These are phyloP conservation scores for Palloptera scutellata DNA, from an alignment of 2,888 invertebrate genomes.

Conservation along the genomic window DNA sequence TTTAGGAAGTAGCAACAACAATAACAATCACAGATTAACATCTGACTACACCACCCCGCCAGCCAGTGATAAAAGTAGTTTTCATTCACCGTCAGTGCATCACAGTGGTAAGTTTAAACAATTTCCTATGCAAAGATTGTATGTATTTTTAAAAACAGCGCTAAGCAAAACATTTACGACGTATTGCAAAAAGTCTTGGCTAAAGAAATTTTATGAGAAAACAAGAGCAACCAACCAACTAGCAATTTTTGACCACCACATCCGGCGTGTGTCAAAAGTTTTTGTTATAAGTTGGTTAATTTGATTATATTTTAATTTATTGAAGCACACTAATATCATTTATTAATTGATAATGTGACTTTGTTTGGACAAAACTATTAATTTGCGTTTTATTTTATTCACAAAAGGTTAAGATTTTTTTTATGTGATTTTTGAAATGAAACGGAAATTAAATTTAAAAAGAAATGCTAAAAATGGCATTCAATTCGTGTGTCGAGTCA, in stretches of 20 bases:
- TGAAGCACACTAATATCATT: constrained; percentile 20
- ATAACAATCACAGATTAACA: constrained; percentile 46
- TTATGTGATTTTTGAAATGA: constrained; percentile 52
- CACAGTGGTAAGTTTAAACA: constrained; percentile 43
- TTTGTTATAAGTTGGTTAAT: constrained; percentile 4
- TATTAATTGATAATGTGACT: constrained; percentile 37
- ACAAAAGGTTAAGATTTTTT: constrained; percentile 51
- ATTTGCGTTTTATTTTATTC: constrained; percentile 39
- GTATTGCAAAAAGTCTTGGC: too few relatives aligned
- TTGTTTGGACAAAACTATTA: constrained; percentile 45
- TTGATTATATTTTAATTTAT: constrained; percentile 33
- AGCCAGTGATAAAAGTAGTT: constrained; percentile 59
- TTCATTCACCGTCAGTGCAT: constrained; percentile 52
- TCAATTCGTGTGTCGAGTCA: constrained; percentile 25
- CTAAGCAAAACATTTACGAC: not conserved
- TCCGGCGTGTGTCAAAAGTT: constrained; percentile 43
- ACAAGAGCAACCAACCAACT: not conserved
- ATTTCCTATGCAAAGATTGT: not conserved
- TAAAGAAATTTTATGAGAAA: not conserved
- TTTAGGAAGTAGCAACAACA: constrained; percentile 46
- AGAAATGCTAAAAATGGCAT: constrained; percentile 44
- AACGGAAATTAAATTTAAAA: constrained; percentile 61
- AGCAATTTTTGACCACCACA: constrained; percentile 32
- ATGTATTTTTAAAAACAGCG: not conserved
- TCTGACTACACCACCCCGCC: constrained; percentile 45